Conservation (phyloP, 2,797 vertebrate genomes). For the Sarcoramphus papa region DNA sequence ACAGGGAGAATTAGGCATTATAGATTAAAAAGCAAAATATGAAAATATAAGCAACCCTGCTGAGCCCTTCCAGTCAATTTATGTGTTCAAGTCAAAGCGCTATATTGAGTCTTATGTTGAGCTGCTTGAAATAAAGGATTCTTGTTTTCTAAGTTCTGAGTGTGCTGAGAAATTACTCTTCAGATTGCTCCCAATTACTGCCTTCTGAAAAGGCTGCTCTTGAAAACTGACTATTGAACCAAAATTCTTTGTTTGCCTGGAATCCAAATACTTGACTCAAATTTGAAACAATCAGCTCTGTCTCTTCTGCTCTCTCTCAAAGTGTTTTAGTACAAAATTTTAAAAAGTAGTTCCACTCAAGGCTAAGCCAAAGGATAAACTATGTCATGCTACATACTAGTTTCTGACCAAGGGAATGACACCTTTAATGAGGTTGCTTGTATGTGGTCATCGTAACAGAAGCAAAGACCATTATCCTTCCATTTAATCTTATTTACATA, state of each 20-base stretch:
- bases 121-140: background rate
- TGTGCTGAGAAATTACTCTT: constrained; percentile 39
- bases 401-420: background rate
- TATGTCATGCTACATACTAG: background rate
- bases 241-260: constrained; percentile 24
- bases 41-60: constrained; percentile 18
- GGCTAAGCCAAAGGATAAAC: background rate
- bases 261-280: constrained; percentile 26
- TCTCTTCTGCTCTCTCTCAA: background rate
- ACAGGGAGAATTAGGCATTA: background rate
- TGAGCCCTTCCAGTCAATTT: constrained; percentile 4
- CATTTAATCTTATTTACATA: constrained; percentile 47
- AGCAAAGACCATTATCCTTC: background rate
- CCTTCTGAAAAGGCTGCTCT: constrained; percentile 46
- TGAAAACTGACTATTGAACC: constrained; percentile 27
- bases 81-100: background rate
- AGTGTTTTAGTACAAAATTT: background rate
- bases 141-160: constrained; percentile 16
- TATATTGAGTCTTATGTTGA: background rate
- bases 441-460: background rate
- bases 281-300: constrained; percentile 31
- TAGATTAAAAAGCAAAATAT: constrained; percentile 4
- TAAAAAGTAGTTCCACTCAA: background rate
- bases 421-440: background rate
- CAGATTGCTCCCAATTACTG: constrained; percentile 51